These are phyloP conservation scores for Halichoeres trimaculatus DNA, from an alignment of 2,113 vertebrate species.

Conservation along the genomic window DNA sequence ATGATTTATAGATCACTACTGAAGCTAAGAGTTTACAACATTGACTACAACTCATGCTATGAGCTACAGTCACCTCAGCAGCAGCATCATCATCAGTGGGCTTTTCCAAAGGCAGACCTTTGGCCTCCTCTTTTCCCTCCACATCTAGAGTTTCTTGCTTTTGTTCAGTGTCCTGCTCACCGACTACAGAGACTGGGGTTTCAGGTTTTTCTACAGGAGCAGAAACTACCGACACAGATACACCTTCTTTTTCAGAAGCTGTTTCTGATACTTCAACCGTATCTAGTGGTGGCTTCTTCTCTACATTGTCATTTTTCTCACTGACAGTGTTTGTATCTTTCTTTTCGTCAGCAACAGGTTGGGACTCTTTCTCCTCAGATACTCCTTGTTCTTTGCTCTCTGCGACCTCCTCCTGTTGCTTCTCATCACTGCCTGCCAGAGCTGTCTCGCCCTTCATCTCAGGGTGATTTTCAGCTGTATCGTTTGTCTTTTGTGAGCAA, in stretches of 20 bases:
- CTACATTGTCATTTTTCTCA: constrained; percentile 45
- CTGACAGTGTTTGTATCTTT: constrained; percentile 23
- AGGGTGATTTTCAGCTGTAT: constrained; percentile 40
- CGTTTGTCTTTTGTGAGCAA: constrained; percentile 26
- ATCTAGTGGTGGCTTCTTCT: constrained; percentile 42
- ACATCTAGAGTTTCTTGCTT: constrained; percentile 41
- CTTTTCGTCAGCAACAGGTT: constrained; percentile 40
- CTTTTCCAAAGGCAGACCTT: constrained; percentile 55
- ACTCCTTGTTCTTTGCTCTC: constrained; percentile 53
- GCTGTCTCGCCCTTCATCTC: constrained; percentile 20
- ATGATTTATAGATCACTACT: too few species aligned
- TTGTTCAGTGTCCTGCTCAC: constrained; percentile 53
- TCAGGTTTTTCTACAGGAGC: constrained; percentile 63
- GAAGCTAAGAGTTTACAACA: too few species aligned
- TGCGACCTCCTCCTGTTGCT: constrained; percentile 11
- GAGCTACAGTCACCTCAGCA: constrained; percentile 74
- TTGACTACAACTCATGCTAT: constrained; percentile 20
- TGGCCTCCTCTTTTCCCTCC: constrained; percentile 57
- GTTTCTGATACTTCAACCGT: constrained; percentile 27
- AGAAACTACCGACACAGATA: constrained; percentile 38
- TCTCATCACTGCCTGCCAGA: constrained; percentile 23
- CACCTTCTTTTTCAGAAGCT: constrained; percentile 40
- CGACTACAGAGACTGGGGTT: constrained; percentile 65
- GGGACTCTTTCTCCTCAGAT: constrained; percentile 51
- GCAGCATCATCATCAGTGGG: constrained; percentile 56